Base-by-base conservation (phyloP, 2,888 invertebrate species). In the Nasonovia ribisnigri region DNA sequence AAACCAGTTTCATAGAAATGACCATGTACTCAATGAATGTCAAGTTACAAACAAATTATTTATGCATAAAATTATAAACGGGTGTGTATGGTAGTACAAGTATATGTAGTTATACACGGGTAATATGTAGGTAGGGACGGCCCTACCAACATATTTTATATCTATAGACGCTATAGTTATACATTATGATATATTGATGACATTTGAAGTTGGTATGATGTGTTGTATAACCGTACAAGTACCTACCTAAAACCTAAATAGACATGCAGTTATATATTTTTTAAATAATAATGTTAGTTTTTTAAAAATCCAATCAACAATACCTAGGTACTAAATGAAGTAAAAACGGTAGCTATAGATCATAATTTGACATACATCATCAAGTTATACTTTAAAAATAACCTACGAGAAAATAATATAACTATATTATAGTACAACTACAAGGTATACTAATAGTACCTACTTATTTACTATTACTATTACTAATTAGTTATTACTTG, bases 21-120 rank as follows among this genome's bases (percentile, higher is more conserved):
- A 36, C 91, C 91, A 60, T 91, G 91, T 91, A 91, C 43, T 46
- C 86, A 16, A 43, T 29, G 91, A 91, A 91, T 91, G 91, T 46
- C 84, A 91, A 89, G 36, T 77, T 36, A 77, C 77, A 3, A 77
- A 77, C 8, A 77, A 36, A 36, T 77, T 20, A 36, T 77, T 77
- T 36, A 77, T 77, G 77, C 77, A 77, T 77, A 77, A 20, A 77
- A 77, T 77, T 77, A 36, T 24, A 77, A 77, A 77, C 20, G 36
- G 77, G 77, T 20, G 77, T 36, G 77, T 77, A 77, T 77, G 77
- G 77, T 77, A 77, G 42, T 77, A 77, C 36, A 77, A 77, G 77
- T 67, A 67, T n/a, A n/a, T n/a, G n/a, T n/a, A n/a, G n/a, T n/a
- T n/a, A n/a, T n/a, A n/a, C n/a, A n/a, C n/a, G n/a, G n/a, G n/a